Base-by-base conservation (phyloP, 2,888 invertebrate species). In the Acronicta alni region DNA sequence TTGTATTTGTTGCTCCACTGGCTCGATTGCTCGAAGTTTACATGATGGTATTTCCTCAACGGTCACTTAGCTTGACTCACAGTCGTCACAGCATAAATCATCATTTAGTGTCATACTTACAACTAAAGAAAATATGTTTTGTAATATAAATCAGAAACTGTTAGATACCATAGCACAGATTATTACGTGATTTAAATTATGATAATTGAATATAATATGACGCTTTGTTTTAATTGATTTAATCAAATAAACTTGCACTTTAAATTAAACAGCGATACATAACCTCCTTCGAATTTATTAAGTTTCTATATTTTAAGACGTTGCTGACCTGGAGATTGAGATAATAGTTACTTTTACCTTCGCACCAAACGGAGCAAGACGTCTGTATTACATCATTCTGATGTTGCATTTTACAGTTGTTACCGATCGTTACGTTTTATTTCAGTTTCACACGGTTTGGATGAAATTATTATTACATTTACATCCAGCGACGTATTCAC, bases 21-120 rank as follows among this genome's bases (percentile, higher is more conserved):
- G 53, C 51, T 62, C 47, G 41, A 61, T 67, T 49, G 55, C 52
- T 64, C 44, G 41, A 61, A 43, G 72, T 82, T 82, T 80, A 75
- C 81, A 78, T 76, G 74, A 75, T 83, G 78, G 78, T 79, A 78
- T 83, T 85, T 80, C 78, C 77, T 76, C 75, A 78, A 76, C 69
- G 69, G 66, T 71, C 67, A 75, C 55, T 67, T 64, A 57, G 42
- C 55, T 57, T 81, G 77, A 79, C 60, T 82, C 68, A 78, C n/a
- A n/a, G n/a, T n/a, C n/a, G n/a, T n/a, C n/a, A n/a, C 56, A 66
- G 48, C 49, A 54, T 58, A 54, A 55, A 48, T 61, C 57, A 57
- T 58, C 64, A 45, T 17, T 46, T 47, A 35, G 16, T n/a, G 14
- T n/a, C n/a, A 35, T n/a, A n/a, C 14, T 0, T 30, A 12, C 12